Evolutionary conservation across 2,888 invertebrate genomes (phyloP).

Genomic region (Ennomos fuscantarius): DNA sequence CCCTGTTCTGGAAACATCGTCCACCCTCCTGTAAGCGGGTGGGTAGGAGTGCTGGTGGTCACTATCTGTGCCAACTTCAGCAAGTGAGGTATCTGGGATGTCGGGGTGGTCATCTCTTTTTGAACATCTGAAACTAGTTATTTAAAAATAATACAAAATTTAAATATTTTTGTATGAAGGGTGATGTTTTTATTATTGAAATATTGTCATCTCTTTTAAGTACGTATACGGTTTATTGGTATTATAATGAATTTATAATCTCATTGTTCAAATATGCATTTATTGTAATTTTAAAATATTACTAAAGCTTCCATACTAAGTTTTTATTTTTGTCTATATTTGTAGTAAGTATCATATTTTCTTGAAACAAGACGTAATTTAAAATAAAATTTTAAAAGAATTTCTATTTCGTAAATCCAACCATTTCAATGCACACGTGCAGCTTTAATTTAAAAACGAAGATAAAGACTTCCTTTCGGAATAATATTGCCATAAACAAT

Average conservation of each 20-base stretch:
- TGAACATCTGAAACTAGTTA: constrained; percentile 51
- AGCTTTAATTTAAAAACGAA: constrained; percentile 7
- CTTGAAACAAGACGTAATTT: too few relatives aligned
- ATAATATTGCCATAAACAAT: constrained; percentile 24
- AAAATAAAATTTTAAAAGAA: too few relatives aligned
- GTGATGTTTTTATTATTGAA: too few relatives aligned
- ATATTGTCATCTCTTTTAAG: too few relatives aligned
- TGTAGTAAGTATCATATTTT: too few relatives aligned
- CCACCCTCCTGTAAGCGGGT: constrained; percentile 65
- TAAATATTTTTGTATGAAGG: too few relatives aligned
- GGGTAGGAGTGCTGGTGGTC: constrained; percentile 77
- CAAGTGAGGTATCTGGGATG: constrained; percentile 63
- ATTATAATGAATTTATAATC: too few relatives aligned
- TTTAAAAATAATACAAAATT: too few relatives aligned
- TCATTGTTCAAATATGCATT: too few relatives aligned
- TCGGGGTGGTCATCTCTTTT: constrained; percentile 72
- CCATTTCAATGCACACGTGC: constrained; percentile 13
- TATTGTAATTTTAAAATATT: neutral
- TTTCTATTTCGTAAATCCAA: neutral
- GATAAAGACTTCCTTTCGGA: constrained; percentile 15
- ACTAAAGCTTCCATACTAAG: too few relatives aligned
- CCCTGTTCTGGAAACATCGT: constrained; percentile 68
- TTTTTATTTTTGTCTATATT: too few relatives aligned
- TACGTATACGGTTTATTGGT: too few relatives aligned
- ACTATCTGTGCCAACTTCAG: constrained; percentile 65